Percentiles rank a stretch among this genome's conserved stretches.
phyloP scores from a whole-genome alignment of 2,113 vertebrate genomes.

The Ophthalmolycus amberensis region DNA sequence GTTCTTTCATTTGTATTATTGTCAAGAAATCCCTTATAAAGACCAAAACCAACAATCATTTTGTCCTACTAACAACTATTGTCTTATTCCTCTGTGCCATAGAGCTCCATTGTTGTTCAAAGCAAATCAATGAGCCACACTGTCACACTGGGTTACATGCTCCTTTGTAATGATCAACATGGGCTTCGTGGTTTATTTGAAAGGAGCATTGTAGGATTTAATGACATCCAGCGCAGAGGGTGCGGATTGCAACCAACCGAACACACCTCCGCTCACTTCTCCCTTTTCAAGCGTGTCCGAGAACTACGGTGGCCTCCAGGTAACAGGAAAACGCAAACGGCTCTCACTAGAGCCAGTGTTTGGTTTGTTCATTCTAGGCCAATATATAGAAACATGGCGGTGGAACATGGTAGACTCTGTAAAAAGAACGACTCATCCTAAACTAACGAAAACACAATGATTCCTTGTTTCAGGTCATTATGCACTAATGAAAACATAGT shows the following conservation, averaged over 20 bases:
- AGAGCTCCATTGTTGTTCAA: not conserved
- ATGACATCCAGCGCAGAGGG: no score
- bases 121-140: not conserved
- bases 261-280: not conserved
- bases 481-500: not conserved
- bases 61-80: not conserved
- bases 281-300: no score
- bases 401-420: not conserved
- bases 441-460: not conserved
- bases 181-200: conserved; percentile 12
- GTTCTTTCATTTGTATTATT: conserved; percentile 29
- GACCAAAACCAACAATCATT: conserved; percentile 35
- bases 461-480: not conserved
- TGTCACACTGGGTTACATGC: not conserved
- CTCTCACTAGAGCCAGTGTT: not conserved
- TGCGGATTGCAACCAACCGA: not conserved
- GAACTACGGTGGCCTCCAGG: no score
- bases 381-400: not conserved
- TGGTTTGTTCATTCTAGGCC: not conserved
- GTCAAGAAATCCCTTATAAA: conserved; percentile 17
- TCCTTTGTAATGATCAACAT: not conserved
- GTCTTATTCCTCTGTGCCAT: not conserved
- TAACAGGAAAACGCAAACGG: not conserved
- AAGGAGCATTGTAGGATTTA: not conserved
- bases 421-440: not conserved